A percentile compares a stretch with the other conserved stretches of the same genome.
These are phyloP conservation scores for Chrysocyon brachyurus DNA, from an alignment of 2,797 vertebrate genomes.

Conservation along the genomic window DNA sequence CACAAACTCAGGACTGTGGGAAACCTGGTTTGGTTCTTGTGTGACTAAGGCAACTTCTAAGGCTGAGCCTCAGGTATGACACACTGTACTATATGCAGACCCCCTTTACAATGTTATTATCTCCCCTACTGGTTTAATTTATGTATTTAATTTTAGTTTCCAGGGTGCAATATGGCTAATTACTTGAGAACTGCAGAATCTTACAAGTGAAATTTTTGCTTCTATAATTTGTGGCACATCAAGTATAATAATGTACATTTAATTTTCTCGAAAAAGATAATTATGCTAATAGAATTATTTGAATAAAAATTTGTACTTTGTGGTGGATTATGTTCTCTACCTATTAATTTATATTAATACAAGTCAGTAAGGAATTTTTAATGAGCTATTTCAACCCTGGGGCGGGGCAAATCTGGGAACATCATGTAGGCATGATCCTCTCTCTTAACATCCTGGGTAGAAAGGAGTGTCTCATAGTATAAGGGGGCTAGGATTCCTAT, in stretches of 20 bases:
- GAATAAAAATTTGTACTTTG: conserved; percentile 88
- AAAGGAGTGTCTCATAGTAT: not conserved
- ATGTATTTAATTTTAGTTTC: conserved; percentile 90
- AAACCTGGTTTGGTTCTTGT: conserved; percentile 75
- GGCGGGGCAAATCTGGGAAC: conserved; percentile 40
- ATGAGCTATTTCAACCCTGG: conserved; percentile 74
- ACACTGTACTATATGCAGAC: conserved; percentile 66
- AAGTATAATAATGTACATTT: conserved; percentile 89
- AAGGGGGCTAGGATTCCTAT: conserved; percentile 43
- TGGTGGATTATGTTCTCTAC: conserved; percentile 84
- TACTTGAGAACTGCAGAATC: conserved; percentile 86
- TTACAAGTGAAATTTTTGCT: conserved; percentile 86
- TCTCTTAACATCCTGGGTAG: conserved; percentile 8
- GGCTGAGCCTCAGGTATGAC: conserved; percentile 74
- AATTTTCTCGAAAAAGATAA: conserved; percentile 89
- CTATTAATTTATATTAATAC: conserved; percentile 88
- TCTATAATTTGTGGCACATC: conserved; percentile 88
- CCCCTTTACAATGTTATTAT: conserved; percentile 84
- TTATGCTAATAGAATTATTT: conserved; percentile 90
- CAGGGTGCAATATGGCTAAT: conserved; percentile 88
- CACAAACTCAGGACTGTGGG: not conserved
- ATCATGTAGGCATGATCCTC: not conserved
- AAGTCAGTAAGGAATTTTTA: conserved; percentile 86
- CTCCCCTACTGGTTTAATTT: conserved; percentile 89
- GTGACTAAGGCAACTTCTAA: conserved; percentile 73